A percentile compares a stretch with the other conserved stretches of the same genome.
Conservation (phyloP, 1,140 invertebrate genomes). For the Cotesia glomerata region DNA sequence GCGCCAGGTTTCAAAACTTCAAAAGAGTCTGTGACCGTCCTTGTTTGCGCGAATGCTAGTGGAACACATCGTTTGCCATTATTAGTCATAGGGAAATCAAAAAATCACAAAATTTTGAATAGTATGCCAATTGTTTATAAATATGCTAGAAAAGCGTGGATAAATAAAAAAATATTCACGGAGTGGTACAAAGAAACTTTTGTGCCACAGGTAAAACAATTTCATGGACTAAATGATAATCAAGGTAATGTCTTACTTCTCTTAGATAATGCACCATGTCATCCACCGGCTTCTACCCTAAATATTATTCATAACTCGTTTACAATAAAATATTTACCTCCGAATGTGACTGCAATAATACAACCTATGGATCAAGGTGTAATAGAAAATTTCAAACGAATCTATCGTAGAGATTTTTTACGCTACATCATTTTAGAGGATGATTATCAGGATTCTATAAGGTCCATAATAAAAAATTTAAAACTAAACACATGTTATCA, state of each 20-base stretch:
- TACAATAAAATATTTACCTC: conserved; percentile 56
- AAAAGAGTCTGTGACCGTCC: conserved; percentile 49
- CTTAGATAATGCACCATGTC: conserved; percentile 59
- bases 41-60: conserved; percentile 42
- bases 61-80: conserved; percentile 38
- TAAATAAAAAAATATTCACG: conserved; percentile 35
- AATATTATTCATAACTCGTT: conserved; percentile 49
- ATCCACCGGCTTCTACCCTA: conserved; percentile 47
- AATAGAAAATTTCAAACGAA: conserved; percentile 40
- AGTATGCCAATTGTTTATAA: conserved; percentile 32
- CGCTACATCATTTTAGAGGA: no score
- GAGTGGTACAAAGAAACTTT: no score
- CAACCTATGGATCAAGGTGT: conserved; percentile 64
- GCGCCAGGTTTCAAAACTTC: conserved; percentile 34
- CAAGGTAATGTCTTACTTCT: conserved; percentile 55
- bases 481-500: no score
- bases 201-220: no score
- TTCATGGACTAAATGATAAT: conserved; percentile 8
- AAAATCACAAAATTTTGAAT: conserved; percentile 36
- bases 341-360: conserved; percentile 55
- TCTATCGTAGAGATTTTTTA: no score
- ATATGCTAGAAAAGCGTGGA: conserved; percentile 38
- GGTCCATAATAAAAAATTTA: no score
- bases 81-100: conserved; percentile 41
- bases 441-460: no score